Conservation (phyloP, 2,113 vertebrate genomes). For the Nymphicus hollandicus region DNA sequence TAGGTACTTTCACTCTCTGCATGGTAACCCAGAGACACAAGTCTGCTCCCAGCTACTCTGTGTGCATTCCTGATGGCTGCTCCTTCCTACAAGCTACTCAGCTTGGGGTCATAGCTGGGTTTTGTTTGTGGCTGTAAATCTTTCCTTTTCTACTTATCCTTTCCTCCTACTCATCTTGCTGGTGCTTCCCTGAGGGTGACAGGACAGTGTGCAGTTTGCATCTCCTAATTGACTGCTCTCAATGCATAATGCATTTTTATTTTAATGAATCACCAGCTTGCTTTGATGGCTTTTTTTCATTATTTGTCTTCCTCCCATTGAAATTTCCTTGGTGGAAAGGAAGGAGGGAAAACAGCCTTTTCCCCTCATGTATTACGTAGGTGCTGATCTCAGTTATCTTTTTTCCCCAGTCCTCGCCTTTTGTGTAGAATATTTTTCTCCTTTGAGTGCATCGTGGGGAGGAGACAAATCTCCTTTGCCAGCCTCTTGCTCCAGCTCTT, state of each 20-base stretch:
- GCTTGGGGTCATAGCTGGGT: conserved; percentile 47
- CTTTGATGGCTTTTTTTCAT: conserved; percentile 60
- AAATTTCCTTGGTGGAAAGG: conserved; percentile 42
- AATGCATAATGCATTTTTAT: conserved; percentile 68
- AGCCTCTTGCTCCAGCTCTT: conserved; percentile 7
- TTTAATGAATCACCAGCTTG: conserved; percentile 54
- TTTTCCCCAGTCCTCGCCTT: conserved; percentile 33
- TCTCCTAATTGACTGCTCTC: conserved; percentile 57
- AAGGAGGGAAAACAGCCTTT: conserved; percentile 24
- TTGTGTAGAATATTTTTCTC: conserved; percentile 41
- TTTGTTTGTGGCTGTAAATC: conserved; percentile 57
- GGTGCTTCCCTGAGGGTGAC: conserved; percentile 46
- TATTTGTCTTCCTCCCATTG: conserved; percentile 50
- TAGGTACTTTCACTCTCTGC: background rate
- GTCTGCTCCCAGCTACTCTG: background rate
- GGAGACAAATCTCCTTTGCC: conserved; percentile 44
- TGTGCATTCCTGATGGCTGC: conserved; percentile 7
- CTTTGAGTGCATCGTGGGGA: background rate
- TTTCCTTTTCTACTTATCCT: conserved; percentile 30
- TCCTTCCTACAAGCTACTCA: background rate
- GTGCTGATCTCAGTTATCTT: conserved; percentile 49
- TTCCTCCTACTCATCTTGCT: conserved; percentile 42
- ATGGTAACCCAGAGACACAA: background rate
- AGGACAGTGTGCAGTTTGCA: conserved; percentile 47
- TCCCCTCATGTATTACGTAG: conserved; percentile 28